A percentile compares a stretch with the other conserved stretches of the same genome.
Conservation (phyloP, 2,888 invertebrate genomes). For the Microchrysa polita region DNA sequence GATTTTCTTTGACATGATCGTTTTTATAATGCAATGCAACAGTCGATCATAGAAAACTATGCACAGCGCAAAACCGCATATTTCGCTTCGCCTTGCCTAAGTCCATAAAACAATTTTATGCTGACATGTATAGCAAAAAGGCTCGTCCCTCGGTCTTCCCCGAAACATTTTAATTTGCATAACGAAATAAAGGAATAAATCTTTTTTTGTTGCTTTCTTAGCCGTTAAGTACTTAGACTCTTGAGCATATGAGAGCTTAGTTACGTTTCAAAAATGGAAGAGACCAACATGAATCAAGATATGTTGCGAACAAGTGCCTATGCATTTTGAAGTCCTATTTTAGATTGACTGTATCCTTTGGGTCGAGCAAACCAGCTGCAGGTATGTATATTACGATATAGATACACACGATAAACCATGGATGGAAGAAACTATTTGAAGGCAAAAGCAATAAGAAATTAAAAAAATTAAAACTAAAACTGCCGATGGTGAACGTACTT, state of each 20-base stretch:
- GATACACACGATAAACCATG: no score
- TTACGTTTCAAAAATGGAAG: no score
- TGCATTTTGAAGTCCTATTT: conserved; percentile 1
- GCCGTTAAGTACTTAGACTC: not conserved
- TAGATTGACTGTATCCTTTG: not conserved
- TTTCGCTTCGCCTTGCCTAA: no score
- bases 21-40: conserved; percentile 8
- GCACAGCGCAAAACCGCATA: not conserved
- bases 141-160: not conserved
- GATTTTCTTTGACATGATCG: not conserved
- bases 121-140: not conserved
- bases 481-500: not conserved
- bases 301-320: not conserved
- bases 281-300: not conserved
- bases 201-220: not conserved
- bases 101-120: not conserved
- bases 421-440: not conserved
- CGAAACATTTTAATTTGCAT: conserved; percentile 4
- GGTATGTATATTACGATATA: no score
- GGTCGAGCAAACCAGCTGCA: not conserved
- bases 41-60: conserved; percentile 1
- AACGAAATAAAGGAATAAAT: conserved; percentile 1
- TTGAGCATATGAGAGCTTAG: not conserved
- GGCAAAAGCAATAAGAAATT: not conserved
- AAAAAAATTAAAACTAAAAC: not conserved